Percentiles rank a stretch among this genome's conserved stretches.
Conservation (phyloP, 2,797 vertebrate genomes). For the Buphagus erythrorhynchus region DNA sequence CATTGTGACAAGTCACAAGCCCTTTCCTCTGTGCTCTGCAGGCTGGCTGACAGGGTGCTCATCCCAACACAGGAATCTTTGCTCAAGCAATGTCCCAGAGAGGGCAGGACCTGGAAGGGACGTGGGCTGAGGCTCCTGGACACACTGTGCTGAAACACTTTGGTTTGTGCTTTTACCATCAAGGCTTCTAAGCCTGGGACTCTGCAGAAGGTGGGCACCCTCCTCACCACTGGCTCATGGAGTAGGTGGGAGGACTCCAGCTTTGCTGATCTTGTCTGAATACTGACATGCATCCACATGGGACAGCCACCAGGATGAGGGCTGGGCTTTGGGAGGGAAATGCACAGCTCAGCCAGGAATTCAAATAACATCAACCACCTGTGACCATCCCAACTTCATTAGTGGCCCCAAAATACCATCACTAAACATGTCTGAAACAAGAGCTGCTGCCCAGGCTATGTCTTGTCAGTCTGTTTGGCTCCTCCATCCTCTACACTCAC, state of each 20-base stretch:
- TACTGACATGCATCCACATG: background rate
- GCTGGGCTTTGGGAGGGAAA: background rate
- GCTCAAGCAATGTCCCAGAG: background rate
- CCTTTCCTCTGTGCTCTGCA: background rate
- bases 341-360: background rate
- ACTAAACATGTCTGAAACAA: rapidly evolving
- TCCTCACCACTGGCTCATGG: rapidly evolving
- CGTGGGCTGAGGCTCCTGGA: rapidly evolving
- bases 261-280: background rate
- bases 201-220: background rate
- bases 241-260: rapidly evolving
- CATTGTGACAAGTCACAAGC: rapidly evolving
- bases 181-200: background rate
- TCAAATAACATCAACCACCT: background rate
- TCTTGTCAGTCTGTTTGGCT: background rate
- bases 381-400: background rate
- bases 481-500: background rate
- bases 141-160: background rate
- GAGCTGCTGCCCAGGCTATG: background rate
- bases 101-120: background rate
- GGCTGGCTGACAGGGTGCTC: background rate
- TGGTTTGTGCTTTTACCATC: background rate
- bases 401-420: background rate
- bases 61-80: background rate
- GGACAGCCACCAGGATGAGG: background rate